Evolutionary conservation across 2,888 invertebrate genomes (phyloP).

Genomic region (Archips xylosteana): DNA sequence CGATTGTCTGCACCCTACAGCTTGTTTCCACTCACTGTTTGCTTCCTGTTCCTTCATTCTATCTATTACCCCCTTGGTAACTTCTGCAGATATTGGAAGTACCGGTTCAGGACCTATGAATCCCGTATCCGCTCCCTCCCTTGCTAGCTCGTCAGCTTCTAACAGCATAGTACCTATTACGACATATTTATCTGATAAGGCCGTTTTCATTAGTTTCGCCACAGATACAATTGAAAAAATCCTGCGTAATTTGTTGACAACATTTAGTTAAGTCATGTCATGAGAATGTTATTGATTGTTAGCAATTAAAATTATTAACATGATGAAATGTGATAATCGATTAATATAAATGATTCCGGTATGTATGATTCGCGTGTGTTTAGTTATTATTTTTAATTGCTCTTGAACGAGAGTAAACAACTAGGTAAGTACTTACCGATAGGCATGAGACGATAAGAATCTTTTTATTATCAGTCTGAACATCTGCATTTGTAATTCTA

Average conservation of each 20-base stretch:
- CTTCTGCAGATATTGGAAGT: too few relatives aligned
- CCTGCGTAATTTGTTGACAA: not conserved
- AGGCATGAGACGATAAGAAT: conserved; percentile 3
- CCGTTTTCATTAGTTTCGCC: not conserved
- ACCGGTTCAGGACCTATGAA: too few relatives aligned
- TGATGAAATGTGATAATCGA: conserved; percentile 16
- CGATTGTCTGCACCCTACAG: too few relatives aligned
- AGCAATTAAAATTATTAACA: conserved; percentile 8
- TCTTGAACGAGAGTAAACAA: conserved; percentile 24
- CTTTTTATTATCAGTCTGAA: conserved; percentile 11
- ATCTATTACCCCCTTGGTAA: too few relatives aligned
- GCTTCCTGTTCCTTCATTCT: too few relatives aligned
- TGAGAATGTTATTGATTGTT: conserved; percentile 14
- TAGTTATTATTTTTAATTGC: conserved; percentile 28
- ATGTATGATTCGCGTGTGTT: conserved; percentile 6
- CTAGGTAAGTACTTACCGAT: not conserved
- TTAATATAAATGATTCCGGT: conserved; percentile 23
- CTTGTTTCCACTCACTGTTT: too few relatives aligned
- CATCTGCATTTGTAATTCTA: conserved; percentile 32
- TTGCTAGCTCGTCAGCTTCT: too few relatives aligned
- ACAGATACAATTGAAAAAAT: not conserved
- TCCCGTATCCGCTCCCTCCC: too few relatives aligned
- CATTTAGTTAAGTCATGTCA: not conserved
- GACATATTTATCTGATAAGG: not conserved
- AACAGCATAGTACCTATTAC: not conserved